Conservation (phyloP, 2,797 vertebrate genomes). For the Bradypus variegatus region DNA sequence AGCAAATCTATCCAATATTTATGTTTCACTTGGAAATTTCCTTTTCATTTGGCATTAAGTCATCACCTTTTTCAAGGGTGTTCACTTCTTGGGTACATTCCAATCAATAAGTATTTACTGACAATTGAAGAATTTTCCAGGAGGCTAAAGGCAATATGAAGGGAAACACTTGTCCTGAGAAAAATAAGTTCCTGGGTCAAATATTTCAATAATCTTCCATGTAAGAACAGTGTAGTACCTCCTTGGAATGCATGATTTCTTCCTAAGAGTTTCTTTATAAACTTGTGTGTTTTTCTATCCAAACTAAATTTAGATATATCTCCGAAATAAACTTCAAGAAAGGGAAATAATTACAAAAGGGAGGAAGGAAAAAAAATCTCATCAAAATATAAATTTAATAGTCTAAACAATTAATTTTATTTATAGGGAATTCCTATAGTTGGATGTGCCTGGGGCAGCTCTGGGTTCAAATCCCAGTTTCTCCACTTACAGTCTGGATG, state of each 20-base stretch:
- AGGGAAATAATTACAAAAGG: background rate
- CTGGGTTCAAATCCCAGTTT: background rate
- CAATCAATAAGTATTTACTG: constrained; percentile 26
- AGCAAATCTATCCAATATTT: background rate
- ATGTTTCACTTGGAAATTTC: constrained; percentile 39
- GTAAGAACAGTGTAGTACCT: constrained; percentile 22
- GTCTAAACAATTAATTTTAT: background rate
- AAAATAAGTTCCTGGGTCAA: constrained; percentile 34
- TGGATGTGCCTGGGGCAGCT: background rate
- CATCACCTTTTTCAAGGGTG: constrained; percentile 29
- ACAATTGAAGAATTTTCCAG: background rate
- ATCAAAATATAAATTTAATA: constrained; percentile 28
- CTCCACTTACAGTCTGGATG: background rate
- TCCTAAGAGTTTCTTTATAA: constrained; percentile 4
- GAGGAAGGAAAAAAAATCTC: background rate
- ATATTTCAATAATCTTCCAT: constrained; percentile 15
- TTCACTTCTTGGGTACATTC: constrained; percentile 21
- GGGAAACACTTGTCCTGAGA: background rate
- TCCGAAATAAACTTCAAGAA: constrained; percentile 42
- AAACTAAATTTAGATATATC: constrained; percentile 24
- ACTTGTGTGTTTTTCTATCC: constrained; percentile 1
- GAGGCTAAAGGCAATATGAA: background rate
- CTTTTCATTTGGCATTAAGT: constrained; percentile 20
- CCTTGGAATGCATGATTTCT: constrained; percentile 29
- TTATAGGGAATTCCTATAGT: background rate